These are phyloP conservation scores for Propithecus perrieri DNA, from an alignment of 2,797 vertebrate genomes.

Conservation along the genomic window DNA sequence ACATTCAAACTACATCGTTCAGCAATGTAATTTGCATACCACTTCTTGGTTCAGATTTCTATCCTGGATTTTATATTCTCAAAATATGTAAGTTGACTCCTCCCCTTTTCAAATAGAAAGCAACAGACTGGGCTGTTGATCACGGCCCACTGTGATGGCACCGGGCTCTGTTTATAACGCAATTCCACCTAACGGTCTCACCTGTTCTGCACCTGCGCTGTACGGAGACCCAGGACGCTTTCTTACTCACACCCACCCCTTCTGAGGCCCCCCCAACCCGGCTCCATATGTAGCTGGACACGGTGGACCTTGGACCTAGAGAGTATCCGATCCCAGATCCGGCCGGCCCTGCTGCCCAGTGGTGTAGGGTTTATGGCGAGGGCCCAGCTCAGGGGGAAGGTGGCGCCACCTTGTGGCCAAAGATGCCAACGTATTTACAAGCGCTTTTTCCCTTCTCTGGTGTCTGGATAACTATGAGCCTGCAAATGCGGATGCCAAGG, in stretches of 20 bases:
- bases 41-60: conserved; percentile 29
- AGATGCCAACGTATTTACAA: neutral
- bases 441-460: rapidly evolving
- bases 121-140: neutral
- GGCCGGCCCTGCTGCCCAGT: neutral
- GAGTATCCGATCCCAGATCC: neutral
- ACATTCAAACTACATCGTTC: too few relatives aligned
- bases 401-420: conserved; percentile 19
- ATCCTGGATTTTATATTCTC: neutral
- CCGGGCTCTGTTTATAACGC: neutral
- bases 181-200: neutral
- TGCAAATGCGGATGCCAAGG: neutral
- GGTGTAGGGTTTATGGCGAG: neutral
- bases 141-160: neutral
- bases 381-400: neutral
- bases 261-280: neutral
- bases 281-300: neutral
- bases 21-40: neutral
- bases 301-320: neutral
- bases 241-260: neutral
- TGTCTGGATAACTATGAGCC: neutral
- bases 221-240: neutral
- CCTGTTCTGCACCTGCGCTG: neutral
- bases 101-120: neutral
- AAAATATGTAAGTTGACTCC: neutral